Evolutionary conservation across 1,140 invertebrate genomes (phyloP), one percentile per base, ranked within the genome.

Genomic region (Odontomachus brunneus): DNA sequence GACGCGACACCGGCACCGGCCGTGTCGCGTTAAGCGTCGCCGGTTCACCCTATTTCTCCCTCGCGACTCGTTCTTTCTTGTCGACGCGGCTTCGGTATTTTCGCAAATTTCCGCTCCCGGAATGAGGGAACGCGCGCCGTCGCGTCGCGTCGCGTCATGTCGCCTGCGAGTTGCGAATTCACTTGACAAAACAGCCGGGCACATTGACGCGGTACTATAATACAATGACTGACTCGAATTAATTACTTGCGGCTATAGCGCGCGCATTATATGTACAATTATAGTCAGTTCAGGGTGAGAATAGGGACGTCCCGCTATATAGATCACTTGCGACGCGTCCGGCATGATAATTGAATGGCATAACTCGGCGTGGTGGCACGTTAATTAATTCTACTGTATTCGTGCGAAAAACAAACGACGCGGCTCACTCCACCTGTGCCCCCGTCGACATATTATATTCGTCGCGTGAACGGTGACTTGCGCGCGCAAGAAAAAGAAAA

Each of bases 291-390:
- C 60, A 17, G 26, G 38, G 49, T 67, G 75, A 69, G 75, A 80
- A 80, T 80, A 66, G 75, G 49, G n/a, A 69, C 75, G 12, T 57
- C 59, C 63, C 51, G 33, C 63, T 57, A 80, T 80, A 80, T 80
- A 80, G 63, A 80, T 80, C 65, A 80, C 65, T 69, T 4, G 73
- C 44, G 75, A 84, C 75, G 75, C 82, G 82, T 66, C 75, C 76
- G 82, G 82, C 82, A 76, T 69, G 67, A 75, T 82, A 87, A 84
- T 87, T 87, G 76, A 82, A 84, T 74, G 85, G 83, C 76, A 75
- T 74, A 84, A 76, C 75, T 87, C 49, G 57, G 17, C 71, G 65
- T 60, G 53, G 49, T 57, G 67, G 82, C 75, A 71, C 75, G 75
- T 71, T 84, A 84, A 84, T 84, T 83, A 83, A 83, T 83, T 76